phyloP scores from a whole-genome alignment of 2,113 vertebrate genomes.

The Laticauda laticaudata region DNA sequence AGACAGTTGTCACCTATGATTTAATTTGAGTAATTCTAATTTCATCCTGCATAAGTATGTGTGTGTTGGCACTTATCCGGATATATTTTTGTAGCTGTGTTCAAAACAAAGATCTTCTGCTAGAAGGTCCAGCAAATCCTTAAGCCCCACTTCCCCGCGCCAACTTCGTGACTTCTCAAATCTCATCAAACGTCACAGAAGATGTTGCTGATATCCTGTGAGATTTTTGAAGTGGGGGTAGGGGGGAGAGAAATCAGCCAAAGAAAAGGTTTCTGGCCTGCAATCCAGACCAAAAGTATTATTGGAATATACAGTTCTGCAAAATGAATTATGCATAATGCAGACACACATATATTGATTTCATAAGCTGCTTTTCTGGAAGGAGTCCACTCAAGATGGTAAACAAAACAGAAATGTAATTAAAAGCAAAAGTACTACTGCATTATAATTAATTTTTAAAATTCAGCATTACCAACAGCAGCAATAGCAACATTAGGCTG shows the following conservation, averaged over 20 bases:
- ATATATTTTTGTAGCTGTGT: constrained; percentile 46
- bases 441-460: constrained; percentile 1
- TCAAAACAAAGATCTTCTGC: constrained; percentile 20
- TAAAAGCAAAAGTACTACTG: background rate
- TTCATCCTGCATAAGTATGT: constrained; percentile 51
- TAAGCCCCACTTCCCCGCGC: background rate
- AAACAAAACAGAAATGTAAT: background rate
- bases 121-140: background rate
- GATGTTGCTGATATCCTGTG: background rate
- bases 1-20: background rate
- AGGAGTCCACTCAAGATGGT: background rate
- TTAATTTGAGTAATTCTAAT: constrained; percentile 63
- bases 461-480: background rate
- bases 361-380: background rate
- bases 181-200: background rate
- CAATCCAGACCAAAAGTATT: background rate
- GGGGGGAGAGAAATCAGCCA: background rate
- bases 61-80: background rate
- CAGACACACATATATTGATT: background rate
- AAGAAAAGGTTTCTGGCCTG: background rate
- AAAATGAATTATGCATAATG: constrained; percentile 46
- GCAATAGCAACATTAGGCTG: background rate
- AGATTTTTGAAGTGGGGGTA: background rate
- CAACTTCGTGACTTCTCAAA: background rate
- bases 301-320: background rate